phyloP scores from a whole-genome alignment of 2,113 vertebrate species.

The Paramormyrops kingsleyae region DNA sequence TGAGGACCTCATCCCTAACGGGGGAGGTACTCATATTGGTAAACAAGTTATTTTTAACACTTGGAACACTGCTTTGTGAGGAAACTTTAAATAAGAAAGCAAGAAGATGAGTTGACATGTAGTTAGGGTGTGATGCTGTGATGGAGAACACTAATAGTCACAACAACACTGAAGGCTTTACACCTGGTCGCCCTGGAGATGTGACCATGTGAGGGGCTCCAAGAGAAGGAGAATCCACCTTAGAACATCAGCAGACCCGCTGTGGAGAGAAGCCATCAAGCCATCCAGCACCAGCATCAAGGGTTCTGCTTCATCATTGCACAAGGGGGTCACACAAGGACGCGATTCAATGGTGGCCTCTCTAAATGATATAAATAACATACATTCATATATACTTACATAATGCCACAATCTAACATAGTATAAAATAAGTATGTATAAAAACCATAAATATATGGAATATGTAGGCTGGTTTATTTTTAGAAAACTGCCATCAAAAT shows the following conservation, averaged over 20 bases:
- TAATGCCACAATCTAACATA: not conserved
- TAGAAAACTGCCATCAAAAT: not conserved
- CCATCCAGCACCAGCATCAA: not conserved
- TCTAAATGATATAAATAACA: not conserved
- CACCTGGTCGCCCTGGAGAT: not conserved
- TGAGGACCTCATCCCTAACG: not conserved
- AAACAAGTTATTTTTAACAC: slow-evolving; percentile 5
- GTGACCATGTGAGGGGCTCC: not conserved
- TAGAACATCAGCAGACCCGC: not conserved
- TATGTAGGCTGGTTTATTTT: not conserved
- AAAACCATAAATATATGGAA: not conserved
- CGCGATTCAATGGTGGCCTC: not conserved
- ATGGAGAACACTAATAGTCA: not conserved
- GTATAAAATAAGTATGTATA: not conserved
- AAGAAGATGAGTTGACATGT: not conserved
- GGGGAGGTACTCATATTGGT: not conserved
- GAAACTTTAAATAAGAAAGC: not conserved
- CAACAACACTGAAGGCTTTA: not conserved
- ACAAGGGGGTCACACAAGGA: not conserved
- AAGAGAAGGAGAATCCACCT: not conserved
- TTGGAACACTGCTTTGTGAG: not conserved
- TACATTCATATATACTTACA: not conserved
- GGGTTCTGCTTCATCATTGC: not conserved
- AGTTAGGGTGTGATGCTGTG: not conserved
- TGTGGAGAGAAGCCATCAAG: not conserved